Percentiles rank a stretch among this genome's conserved stretches.
phyloP scores from a whole-genome alignment of 2,888 invertebrate genomes.

The Enchytraeus crypticus region DNA sequence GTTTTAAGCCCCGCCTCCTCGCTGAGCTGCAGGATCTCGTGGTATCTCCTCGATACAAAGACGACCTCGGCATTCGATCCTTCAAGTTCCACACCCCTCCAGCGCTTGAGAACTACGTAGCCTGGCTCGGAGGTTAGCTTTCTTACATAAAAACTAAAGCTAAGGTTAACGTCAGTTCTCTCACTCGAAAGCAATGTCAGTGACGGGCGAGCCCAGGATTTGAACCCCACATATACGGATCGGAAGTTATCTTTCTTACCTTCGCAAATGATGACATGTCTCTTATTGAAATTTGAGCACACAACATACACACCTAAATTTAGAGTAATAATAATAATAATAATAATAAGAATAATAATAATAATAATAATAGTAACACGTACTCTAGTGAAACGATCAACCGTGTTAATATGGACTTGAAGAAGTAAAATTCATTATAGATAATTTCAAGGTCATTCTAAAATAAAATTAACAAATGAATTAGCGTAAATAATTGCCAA shows the following conservation, averaged over 20 bases:
- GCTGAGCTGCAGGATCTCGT: slow-evolving; percentile 65
- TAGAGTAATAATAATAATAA: not conserved
- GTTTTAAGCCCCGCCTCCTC: slow-evolving; percentile 70
- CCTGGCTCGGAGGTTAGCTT: slow-evolving; percentile 74
- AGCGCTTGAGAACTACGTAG: slow-evolving; percentile 69
- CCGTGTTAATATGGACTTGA: too few relatives aligned
- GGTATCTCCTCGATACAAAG: slow-evolving; percentile 50
- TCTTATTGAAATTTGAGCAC: not conserved
- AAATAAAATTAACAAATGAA: too few relatives aligned
- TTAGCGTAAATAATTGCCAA: too few relatives aligned
- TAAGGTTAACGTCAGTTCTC: too few relatives aligned
- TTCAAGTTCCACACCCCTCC: slow-evolving; percentile 76
- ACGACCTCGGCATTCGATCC: slow-evolving; percentile 56
- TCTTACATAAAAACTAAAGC: too few relatives aligned
- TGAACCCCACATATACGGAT: not conserved
- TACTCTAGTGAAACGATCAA: too few relatives aligned
- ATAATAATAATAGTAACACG: too few relatives aligned
- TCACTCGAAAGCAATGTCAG: too few relatives aligned
- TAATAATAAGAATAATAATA: too few relatives aligned
- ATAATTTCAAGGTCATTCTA: too few relatives aligned
- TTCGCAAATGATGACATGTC: not conserved
- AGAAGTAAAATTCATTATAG: not conserved
- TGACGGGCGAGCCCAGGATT: too few relatives aligned
- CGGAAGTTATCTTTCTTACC: not conserved
- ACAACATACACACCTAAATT: not conserved